Conservation (phyloP, 1,140 invertebrate species). For the Camponotus floridanus region DNA sequence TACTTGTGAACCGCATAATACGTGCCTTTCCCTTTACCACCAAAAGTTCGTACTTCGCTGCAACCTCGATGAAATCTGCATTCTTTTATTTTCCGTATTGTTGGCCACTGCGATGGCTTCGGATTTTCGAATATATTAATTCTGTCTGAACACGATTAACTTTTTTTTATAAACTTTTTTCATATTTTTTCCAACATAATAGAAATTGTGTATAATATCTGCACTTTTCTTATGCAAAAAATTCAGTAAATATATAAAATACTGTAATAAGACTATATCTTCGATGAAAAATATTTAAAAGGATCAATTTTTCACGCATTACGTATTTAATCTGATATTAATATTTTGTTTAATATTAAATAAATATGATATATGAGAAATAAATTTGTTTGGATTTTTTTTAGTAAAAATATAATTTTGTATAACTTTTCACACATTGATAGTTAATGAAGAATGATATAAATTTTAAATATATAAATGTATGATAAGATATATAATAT, state of each 20-base stretch:
- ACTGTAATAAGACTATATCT: background rate
- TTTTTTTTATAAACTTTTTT: background rate
- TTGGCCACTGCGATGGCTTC: background rate
- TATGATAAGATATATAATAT: background rate
- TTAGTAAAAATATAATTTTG: background rate
- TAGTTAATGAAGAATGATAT: background rate
- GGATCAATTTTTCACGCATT: background rate
- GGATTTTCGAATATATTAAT: constrained; percentile 53
- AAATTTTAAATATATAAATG: constrained; percentile 9
- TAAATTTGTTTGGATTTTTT: background rate
- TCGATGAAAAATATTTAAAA: background rate
- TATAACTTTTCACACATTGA: background rate
- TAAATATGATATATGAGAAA: background rate
- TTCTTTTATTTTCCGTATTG: constrained; percentile 15
- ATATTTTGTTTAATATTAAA: background rate
- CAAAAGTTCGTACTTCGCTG: constrained; percentile 33
- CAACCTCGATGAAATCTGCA: constrained; percentile 35
- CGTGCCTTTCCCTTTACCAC: constrained; percentile 31
- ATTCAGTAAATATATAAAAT: background rate
- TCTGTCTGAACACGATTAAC: background rate
- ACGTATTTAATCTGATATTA: background rate
- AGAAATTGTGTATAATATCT: background rate
- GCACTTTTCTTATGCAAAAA: background rate
- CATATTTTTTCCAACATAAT: background rate
- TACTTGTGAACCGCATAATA: constrained; percentile 19